phyloP scores from a whole-genome alignment of 2,113 vertebrate species.

The Nycticryphes semicollaris region DNA sequence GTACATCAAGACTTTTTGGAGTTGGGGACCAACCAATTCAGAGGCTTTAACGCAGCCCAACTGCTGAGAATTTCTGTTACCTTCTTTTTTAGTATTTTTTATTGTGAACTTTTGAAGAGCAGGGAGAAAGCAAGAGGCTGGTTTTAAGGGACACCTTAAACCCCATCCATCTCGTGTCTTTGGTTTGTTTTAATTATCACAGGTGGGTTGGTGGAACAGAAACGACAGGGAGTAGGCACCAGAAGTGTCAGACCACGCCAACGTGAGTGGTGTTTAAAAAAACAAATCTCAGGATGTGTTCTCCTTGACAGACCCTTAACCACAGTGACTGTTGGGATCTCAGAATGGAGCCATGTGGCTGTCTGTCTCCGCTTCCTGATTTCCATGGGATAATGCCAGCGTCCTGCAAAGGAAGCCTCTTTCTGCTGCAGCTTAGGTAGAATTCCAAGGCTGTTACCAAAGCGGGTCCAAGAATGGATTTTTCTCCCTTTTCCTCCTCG shows the following conservation, averaged over 20 bases:
- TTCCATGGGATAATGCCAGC: fast-evolving
- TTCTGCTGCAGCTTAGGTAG: background rate
- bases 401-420: background rate
- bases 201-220: background rate
- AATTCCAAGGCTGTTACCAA: background rate
- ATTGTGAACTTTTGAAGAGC: background rate
- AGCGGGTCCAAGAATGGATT: background rate
- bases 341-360: background rate
- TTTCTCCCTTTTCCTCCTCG: background rate
- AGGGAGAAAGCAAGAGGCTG: background rate
- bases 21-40: no score
- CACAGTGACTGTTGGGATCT: background rate
- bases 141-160: background rate
- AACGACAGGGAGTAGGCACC: background rate
- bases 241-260: background rate
- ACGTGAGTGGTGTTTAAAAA: background rate
- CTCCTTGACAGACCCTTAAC: background rate
- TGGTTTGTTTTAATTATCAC: fast-evolving
- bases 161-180: background rate
- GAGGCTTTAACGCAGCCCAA: no score
- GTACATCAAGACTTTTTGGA: no score
- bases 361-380: background rate
- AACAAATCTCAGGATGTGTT: background rate
- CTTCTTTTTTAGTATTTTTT: no score
- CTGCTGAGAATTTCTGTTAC: no score